phyloP scores from a whole-genome alignment of 2,113 vertebrate genomes.

The Pachyramphus minor region DNA sequence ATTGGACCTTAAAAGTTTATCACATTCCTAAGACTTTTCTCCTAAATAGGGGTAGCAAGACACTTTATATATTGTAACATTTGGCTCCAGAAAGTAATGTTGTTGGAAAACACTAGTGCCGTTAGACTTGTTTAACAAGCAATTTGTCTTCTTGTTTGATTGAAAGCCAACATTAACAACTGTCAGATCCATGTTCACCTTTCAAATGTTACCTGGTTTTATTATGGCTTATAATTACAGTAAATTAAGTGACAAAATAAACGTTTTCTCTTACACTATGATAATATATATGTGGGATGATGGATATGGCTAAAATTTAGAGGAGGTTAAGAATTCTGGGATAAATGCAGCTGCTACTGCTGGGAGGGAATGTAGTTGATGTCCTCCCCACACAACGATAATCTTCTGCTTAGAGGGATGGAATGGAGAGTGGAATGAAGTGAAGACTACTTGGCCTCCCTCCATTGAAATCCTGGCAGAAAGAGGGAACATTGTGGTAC shows the following conservation, averaged over 20 bases:
- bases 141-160: slow-evolving; percentile 1
- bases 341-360: background rate
- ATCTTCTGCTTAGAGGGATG: background rate
- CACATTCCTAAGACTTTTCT: background rate
- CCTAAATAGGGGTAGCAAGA: background rate
- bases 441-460: background rate
- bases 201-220: background rate
- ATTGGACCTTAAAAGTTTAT: background rate
- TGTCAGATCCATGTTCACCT: background rate
- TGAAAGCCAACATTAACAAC: slow-evolving; percentile 12
- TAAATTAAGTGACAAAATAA: background rate
- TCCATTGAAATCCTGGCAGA: background rate
- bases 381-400: background rate
- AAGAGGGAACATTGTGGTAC: background rate
- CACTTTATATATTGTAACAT: background rate
- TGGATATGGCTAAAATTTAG: background rate
- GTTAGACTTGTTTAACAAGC: background rate
- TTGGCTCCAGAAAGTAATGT: background rate
- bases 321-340: background rate
- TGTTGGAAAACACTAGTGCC: slow-evolving; percentile 1
- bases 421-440: background rate
- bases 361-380: background rate
- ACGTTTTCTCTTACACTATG: background rate
- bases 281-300: background rate
- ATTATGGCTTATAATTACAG: background rate